Percentiles rank a stretch among this genome's conserved stretches.
Conservation (phyloP, 2,113 vertebrate genomes). For the Numenius arquata region DNA sequence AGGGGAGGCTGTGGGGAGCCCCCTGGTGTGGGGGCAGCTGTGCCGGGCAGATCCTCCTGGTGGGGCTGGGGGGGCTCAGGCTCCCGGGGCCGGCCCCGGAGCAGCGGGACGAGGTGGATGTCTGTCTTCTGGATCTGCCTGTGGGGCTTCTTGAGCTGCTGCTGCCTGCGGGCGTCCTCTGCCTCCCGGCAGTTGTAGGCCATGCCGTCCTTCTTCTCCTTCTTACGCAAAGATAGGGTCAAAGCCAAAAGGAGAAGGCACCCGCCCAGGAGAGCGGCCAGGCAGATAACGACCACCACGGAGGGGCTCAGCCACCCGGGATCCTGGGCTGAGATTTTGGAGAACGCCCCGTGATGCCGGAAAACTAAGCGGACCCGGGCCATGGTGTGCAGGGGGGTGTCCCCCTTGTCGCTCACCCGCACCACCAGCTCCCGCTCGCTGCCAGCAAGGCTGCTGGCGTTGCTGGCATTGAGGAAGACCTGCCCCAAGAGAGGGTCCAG, state of each 20-base stretch:
- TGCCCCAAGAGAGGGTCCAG: conserved; percentile 80
- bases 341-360: conserved; percentile 79
- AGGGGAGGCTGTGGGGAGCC: conserved; percentile 51
- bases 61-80: conserved; percentile 22
- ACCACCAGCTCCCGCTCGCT: conserved; percentile 77
- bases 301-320: conserved; percentile 74
- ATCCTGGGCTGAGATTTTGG: conserved; percentile 77
- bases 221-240: conserved; percentile 82
- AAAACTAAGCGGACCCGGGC: conserved; percentile 80
- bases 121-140: conserved; percentile 91
- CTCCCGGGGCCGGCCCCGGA: conserved; percentile 71
- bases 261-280: conserved; percentile 76
- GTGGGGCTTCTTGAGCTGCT: conserved; percentile 90
- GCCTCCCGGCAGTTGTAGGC: conserved; percentile 95
- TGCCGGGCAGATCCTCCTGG: not conserved
- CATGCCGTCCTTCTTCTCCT: conserved; percentile 82
- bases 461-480: conserved; percentile 85
- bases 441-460: conserved; percentile 83
- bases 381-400: conserved; percentile 69
- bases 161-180: conserved; percentile 84
- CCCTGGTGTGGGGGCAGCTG: rapidly evolving
- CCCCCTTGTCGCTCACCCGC: conserved; percentile 81
- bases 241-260: conserved; percentile 79
- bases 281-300: conserved; percentile 78
- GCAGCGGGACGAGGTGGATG: conserved; percentile 87